Evolutionary conservation across 2,113 vertebrate genomes (phyloP), one percentile per base, ranked within the genome.

Genomic region (Channa argus): DNA sequence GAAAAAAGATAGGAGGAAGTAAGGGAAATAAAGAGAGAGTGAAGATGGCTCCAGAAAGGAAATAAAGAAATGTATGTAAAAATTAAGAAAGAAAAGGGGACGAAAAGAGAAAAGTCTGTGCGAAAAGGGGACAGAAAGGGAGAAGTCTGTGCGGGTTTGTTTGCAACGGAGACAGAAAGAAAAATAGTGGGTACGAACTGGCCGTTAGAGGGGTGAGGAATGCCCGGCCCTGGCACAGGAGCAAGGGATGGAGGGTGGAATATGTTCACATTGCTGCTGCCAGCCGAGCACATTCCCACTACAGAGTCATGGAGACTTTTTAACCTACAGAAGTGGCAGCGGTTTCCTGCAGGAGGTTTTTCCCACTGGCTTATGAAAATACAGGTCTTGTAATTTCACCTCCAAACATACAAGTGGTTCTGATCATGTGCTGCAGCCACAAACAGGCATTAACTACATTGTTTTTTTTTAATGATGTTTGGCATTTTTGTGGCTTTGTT

Each of bases 151-250:
- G 55, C 54, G 62, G 8, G 76, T 63, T 66, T 80, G 74, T 81
- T 67, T 80, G 77, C 37, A 50, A 56, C 39, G 6, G 39, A 41
- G 39, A 24, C 56, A 61, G 71, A 61, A 44, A 69, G 60, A 58
- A 62, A 82, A 79, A 77, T 80, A 85, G 72, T 11, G 82, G 86
- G 81, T 60, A 73, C 82, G 64, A 77, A 74, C 77, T 60, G 83
- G 74, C 83, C 85, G 61, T 81, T 86, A 83, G 85, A 86, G 78
- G 90, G 71, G 83, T 80, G 88, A 91, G 91, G 90, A 90, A 92
- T 91, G 88, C 89, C 88, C 70, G 69, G 88, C 74, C 82, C 84
- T 91, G 89, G 90, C 89, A 91, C 78, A 65, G 71, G 51, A 79
- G 77, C 82, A 77, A 68, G 82, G 79, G 85, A 84, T 62, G 74